phyloP scores from a whole-genome alignment of 2,113 vertebrate genomes.

The Hipposideros armiger region DNA sequence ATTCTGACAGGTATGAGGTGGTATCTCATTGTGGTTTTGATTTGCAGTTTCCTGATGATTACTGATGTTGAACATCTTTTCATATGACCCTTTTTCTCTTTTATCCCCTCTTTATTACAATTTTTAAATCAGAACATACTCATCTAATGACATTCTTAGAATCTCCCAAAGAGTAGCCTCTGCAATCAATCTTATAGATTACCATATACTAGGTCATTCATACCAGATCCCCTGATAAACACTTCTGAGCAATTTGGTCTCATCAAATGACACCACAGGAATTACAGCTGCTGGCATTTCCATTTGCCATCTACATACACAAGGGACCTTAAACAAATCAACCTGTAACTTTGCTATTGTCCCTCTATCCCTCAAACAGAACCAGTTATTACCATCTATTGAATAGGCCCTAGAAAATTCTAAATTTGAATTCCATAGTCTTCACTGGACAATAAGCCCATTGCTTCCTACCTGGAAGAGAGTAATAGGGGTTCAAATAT shows the following conservation, averaged over 20 bases:
- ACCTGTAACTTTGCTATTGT: neutral
- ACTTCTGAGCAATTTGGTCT: neutral
- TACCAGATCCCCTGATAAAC: neutral
- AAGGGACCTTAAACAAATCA: slow-evolving; percentile 49
- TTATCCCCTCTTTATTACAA: neutral
- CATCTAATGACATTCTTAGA: neutral
- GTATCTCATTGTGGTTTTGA: too few species aligned
- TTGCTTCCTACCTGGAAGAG: neutral
- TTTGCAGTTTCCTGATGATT: neutral
- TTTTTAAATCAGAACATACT: neutral
- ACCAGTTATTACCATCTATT: neutral
- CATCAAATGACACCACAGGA: neutral
- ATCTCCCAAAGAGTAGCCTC: neutral
- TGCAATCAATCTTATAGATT: neutral
- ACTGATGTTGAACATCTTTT: neutral
- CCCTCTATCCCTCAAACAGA: neutral
- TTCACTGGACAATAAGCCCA: neutral
- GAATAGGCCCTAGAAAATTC: neutral
- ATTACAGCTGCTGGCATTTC: neutral
- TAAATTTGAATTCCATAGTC: slow-evolving; percentile 26
- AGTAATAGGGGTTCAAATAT: neutral
- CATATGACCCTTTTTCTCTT: neutral
- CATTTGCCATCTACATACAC: neutral
- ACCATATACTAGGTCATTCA: neutral
- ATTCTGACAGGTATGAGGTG: too few species aligned